A percentile compares a stretch with the other conserved stretches of the same genome.
phyloP scores from a whole-genome alignment of 1,140 invertebrate genomes.

The Listronotus bonariensis region DNA sequence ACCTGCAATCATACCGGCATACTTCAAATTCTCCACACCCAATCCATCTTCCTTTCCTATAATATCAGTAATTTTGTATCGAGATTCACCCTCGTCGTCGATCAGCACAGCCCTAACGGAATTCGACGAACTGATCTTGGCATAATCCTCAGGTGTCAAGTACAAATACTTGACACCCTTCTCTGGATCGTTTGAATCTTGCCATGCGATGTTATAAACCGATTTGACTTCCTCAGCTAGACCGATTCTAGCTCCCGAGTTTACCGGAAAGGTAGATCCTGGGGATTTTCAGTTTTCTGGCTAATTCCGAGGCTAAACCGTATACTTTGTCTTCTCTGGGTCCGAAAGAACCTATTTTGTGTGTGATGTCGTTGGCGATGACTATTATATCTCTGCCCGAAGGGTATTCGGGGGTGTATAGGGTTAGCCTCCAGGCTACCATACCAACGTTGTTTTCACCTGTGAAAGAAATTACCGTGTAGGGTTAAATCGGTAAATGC shows the following conservation, averaged over 20 bases:
- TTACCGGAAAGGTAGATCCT: constrained; percentile 94
- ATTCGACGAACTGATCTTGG: constrained; percentile 80
- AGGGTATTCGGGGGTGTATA: constrained; percentile 95
- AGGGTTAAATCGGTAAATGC: too few relatives aligned
- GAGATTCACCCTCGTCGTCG: constrained; percentile 90
- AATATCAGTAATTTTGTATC: constrained; percentile 96
- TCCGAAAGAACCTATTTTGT: constrained; percentile 96
- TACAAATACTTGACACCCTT: constrained; percentile 98
- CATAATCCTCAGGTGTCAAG: constrained; percentile 90
- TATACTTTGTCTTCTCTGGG: constrained; percentile 90
- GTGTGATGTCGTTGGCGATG: constrained; percentile 96
- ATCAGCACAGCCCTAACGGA: constrained; percentile 88
- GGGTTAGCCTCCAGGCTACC: constrained; percentile 94
- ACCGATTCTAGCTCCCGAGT: constrained; percentile 96
- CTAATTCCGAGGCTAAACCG: constrained; percentile 85
- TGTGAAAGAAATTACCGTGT: background rate
- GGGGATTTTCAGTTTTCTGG: constrained; percentile 84
- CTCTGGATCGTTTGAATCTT: constrained; percentile 86
- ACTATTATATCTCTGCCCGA: constrained; percentile 91
- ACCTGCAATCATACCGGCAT: constrained; percentile 95
- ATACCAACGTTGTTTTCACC: constrained; percentile 96
- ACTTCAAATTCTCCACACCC: constrained; percentile 94
- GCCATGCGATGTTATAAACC: constrained; percentile 92
- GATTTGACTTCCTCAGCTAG: constrained; percentile 95
- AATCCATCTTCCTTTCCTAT: constrained; percentile 94